A percentile compares a stretch with the other conserved stretches of the same genome.
phyloP scores from a whole-genome alignment of 2,797 vertebrate genomes.

The Xenentodon cancila region DNA sequence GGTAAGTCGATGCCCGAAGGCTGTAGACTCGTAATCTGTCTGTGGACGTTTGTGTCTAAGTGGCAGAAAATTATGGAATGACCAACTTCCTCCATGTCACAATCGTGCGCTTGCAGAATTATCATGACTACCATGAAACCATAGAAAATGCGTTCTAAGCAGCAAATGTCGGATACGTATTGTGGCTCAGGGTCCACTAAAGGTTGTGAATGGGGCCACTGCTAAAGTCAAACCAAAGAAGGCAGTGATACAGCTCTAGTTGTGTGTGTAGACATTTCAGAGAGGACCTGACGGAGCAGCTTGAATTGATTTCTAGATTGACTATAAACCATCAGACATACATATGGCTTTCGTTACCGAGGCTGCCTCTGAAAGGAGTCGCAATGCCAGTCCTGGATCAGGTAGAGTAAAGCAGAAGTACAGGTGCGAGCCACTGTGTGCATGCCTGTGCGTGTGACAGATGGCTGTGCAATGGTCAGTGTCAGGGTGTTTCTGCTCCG shows the following conservation, averaged over 20 bases:
- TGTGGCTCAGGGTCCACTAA: conserved; percentile 38
- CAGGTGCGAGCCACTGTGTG: conserved; percentile 25
- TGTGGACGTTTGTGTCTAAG: too few relatives aligned
- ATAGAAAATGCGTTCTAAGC: conserved; percentile 26
- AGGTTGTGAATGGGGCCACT: conserved; percentile 16
- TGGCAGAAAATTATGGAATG: too few relatives aligned
- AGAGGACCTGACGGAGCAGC: conserved; percentile 33
- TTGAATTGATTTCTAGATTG: conserved; percentile 47
- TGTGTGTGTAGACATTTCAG: conserved; percentile 44
- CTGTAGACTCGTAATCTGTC: too few relatives aligned
- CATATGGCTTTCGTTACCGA: conserved; percentile 39
- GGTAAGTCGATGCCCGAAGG: too few relatives aligned
- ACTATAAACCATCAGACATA: conserved; percentile 25
- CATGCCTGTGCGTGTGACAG: conserved; percentile 2
- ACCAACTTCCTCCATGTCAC: too few relatives aligned
- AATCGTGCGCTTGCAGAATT: not conserved
- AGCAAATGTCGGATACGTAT: conserved; percentile 23
- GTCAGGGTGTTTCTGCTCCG: conserved; percentile 43
- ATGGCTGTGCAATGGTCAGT: conserved; percentile 21
- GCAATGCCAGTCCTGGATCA: conserved; percentile 7
- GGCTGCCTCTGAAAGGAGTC: conserved; percentile 9
- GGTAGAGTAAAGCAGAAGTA: not conserved
- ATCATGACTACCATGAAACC: conserved; percentile 23
- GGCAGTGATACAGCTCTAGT: conserved; percentile 5
- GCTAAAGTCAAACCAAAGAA: not conserved